Percentiles rank a stretch among this genome's conserved stretches.
phyloP scores from a whole-genome alignment of 2,797 vertebrate species.

The Helostoma temminkii region DNA sequence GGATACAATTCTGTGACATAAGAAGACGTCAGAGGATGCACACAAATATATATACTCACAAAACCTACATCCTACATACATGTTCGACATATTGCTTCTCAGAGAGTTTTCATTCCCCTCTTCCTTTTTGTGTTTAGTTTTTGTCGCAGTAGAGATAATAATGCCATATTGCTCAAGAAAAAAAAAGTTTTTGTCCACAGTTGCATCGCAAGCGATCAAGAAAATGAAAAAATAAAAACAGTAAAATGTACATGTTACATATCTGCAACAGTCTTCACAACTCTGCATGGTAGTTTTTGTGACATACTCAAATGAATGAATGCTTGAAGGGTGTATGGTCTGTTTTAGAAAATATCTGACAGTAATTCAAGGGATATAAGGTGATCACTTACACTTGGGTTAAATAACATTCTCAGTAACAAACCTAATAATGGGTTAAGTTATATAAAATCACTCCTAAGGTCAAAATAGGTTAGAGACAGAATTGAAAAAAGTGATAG shows the following conservation, averaged over 20 bases:
- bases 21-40: too few relatives aligned
- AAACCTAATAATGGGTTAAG: background rate
- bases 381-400: background rate
- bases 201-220: slow-evolving; percentile 5
- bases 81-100: too few relatives aligned
- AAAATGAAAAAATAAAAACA: background rate
- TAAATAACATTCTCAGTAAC: background rate
- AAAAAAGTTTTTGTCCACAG: slow-evolving; percentile 1
- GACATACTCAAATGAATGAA: background rate
- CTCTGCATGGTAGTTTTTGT: background rate
- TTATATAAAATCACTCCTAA: background rate
- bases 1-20: too few relatives aligned
- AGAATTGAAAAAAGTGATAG: slow-evolving; percentile 17
- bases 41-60: too few relatives aligned
- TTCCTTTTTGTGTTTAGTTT: background rate
- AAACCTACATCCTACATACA: too few relatives aligned
- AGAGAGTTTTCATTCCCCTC: too few relatives aligned
- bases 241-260: background rate
- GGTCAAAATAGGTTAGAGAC: slow-evolving; percentile 8
- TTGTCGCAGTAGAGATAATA: background rate
- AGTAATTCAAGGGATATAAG: background rate
- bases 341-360: slow-evolving; percentile 2
- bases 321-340: background rate
- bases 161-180: background rate
- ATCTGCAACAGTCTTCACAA: background rate